Conservation (phyloP, 2,113 vertebrate species). For the Myocastor coypus region DNA sequence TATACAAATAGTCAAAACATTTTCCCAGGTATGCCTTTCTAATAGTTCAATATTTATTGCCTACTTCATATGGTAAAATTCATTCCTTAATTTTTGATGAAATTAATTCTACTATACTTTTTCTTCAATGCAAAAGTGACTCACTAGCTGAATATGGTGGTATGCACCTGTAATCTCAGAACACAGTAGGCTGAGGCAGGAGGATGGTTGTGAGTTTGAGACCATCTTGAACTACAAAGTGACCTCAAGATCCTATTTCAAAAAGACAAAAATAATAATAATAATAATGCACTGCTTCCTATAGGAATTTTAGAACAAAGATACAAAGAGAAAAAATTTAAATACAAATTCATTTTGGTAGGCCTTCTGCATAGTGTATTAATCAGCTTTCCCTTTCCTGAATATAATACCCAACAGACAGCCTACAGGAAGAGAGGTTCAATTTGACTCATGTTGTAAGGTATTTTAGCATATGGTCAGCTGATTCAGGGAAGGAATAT, state of each 20-base stretch:
- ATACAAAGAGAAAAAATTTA: not conserved
- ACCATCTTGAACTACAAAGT: no score
- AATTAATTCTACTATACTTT: not conserved
- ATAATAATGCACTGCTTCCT: not conserved
- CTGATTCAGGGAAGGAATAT: not conserved
- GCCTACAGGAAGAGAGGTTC: not conserved
- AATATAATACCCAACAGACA: not conserved
- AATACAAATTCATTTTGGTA: not conserved
- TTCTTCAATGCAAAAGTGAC: constrained; percentile 9
- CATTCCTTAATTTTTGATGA: not conserved
- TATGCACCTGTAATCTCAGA: no score
- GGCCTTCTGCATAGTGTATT: not conserved
- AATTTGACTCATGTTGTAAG: not conserved
- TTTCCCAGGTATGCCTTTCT: not conserved
- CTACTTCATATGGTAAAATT: constrained; percentile 22
- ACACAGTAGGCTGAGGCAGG: no score
- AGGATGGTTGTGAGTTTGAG: no score
- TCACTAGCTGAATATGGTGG: no score
- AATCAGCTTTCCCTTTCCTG: not conserved
- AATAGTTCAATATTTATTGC: constrained; percentile 4
- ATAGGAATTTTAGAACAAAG: not conserved
- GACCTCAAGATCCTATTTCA: no score
- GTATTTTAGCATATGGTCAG: not conserved
- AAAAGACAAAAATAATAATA: no score
- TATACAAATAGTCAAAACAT: not conserved